Conservation (phyloP, 2,113 vertebrate genomes). For the Nibea albiflora region DNA sequence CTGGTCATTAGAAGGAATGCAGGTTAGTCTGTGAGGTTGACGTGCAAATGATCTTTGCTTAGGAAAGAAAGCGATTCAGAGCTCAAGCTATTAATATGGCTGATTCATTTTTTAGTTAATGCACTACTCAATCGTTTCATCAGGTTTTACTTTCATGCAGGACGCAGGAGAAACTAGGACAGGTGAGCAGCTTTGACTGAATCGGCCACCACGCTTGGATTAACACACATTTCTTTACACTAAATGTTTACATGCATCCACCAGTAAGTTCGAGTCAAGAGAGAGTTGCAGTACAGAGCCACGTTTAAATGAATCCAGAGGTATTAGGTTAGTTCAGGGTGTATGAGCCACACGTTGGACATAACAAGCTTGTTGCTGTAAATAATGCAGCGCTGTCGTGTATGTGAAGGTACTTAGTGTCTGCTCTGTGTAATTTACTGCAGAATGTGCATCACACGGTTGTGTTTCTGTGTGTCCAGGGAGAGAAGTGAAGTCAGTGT, state of each 20-base stretch:
- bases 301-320: neutral
- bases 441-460: too few species aligned
- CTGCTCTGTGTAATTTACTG: conserved; percentile 22
- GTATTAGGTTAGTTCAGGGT: neutral
- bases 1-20: too few species aligned
- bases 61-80: too few species aligned
- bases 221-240: neutral
- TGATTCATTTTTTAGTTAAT: too few species aligned
- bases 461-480: conserved; percentile 21
- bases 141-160: too few species aligned
- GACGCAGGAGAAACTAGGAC: neutral
- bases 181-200: neutral
- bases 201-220: neutral
- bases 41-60: too few species aligned
- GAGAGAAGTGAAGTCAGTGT: conserved; percentile 57
- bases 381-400: neutral
- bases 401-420: conserved; percentile 16
- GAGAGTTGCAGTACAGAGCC: neutral
- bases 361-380: conserved; percentile 2
- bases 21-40: too few species aligned
- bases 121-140: too few species aligned
- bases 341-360: neutral
- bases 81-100: too few species aligned
- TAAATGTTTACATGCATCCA: too few species aligned
- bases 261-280: too few species aligned